Conservation (phyloP, 2,888 invertebrate species). For the Ectemnius cavifrons region DNA sequence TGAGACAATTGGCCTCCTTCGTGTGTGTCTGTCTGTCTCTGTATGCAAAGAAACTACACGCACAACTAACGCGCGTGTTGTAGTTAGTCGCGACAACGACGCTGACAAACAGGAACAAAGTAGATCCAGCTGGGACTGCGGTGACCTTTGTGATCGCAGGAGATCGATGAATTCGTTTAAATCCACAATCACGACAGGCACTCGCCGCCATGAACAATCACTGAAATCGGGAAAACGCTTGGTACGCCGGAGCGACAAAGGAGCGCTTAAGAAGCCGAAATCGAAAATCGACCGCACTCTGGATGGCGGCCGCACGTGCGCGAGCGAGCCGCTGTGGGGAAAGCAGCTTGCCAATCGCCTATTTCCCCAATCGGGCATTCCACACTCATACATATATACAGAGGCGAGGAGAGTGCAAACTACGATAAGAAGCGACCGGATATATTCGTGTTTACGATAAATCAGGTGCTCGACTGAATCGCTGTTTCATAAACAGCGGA, state of each 20-base stretch:
- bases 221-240: too few relatives aligned
- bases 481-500: too few relatives aligned
- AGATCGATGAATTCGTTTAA: slow-evolving; percentile 20
- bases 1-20: slow-evolving; percentile 41
- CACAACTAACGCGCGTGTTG: not conserved
- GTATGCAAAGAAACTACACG: slow-evolving; percentile 13
- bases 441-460: slow-evolving; percentile 24
- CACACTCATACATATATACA: slow-evolving; percentile 5
- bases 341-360: too few relatives aligned
- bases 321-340: too few relatives aligned
- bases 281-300: not conserved
- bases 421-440: slow-evolving; percentile 25
- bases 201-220: slow-evolving; percentile 3
- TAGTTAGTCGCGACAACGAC: too few relatives aligned
- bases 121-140: slow-evolving; percentile 17
- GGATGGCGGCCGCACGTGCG: too few relatives aligned
- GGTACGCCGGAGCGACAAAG: not conserved
- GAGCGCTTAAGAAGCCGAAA: not conserved
- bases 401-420: slow-evolving; percentile 9
- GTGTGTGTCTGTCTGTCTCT: not conserved
- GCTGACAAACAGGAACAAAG: too few relatives aligned
- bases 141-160: slow-evolving; percentile 22
- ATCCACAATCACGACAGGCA: not conserved
- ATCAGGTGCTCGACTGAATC: not conserved
- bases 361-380: too few relatives aligned